Evolutionary conservation across 2,797 vertebrate species (phyloP), one percentile per base, ranked within the genome.

Genomic region (Coregonus suidteri): DNA sequence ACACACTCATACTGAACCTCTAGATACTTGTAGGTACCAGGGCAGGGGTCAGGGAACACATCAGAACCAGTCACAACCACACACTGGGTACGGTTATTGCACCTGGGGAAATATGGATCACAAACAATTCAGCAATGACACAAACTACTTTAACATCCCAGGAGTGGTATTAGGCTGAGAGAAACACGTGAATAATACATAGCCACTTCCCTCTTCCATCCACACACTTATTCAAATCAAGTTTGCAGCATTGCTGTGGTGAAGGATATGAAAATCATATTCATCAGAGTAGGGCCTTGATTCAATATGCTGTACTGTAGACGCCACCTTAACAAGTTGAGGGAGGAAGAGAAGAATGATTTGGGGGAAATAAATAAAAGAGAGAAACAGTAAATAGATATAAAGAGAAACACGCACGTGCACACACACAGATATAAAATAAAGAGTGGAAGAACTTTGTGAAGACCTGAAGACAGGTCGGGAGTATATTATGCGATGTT

Each of bases 1-100:
- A 99, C 98, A 95, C 98, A 99, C 94, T 99, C 98, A 96, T 99
- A 99, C 85, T 99, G 98, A 95, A 99, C 98, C 95, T 99, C 97
- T 94, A 99, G 97, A 85, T 99, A 99, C 93, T 99, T 99, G 94
- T 99, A 99, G 79, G 98, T 99, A 93, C 98, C 98, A 79, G 98
- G 98, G 94, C 97, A 99, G 83, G 98, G 98, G 93, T 99, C 97
- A 91, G 98, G 98, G 95, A 99, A 99, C 88, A 99, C 97, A 90
- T 99, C 98, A 88, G 97, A 97, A 89, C 98, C 98, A 84, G 98
- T 99, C 92, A 99, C 95, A 94, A 99, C 98, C 92, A 99, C 96
- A 93, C 98, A 99, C 89, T 99, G 97, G 79, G 98, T 99, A 94
- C 98, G 96, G 93, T 99, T 99, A 96, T 99, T 99, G 95, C 98